Base-by-base conservation (phyloP, 2,797 vertebrate genomes). In the Sciurus carolinensis region DNA sequence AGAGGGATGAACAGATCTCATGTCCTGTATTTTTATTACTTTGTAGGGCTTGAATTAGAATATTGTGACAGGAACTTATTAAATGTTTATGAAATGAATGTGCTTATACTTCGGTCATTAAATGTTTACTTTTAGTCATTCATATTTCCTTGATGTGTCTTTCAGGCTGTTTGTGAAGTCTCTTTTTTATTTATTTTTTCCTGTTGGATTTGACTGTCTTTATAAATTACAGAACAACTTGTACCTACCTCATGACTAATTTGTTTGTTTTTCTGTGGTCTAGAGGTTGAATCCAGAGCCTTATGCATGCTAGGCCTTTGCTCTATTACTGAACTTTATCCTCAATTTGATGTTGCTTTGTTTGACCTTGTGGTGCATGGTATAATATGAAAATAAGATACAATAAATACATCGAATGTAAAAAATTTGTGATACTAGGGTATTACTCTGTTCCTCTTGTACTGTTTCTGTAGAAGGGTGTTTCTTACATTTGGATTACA, bases 61-160 rank as follows among this genome's bases (percentile, higher is more conserved):
- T 90, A 79, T 92, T 96, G 26, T 87, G 77, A 94, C 20, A 80
- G 33, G 82, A 62, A 47, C 50, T 95, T 93, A 90, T 79, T 93
- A 95, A 92, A 86, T 93, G 87, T 85, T 96, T 97, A 75, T 87
- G 66, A 84, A 86, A 71, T 92, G 30, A 96, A 85, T 36, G 36
- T 73, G 50, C 42, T 82, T 95, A 80, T 44, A 57, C 47, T 96
- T 94, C 86, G 64, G 57, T 24, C 62, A 59, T 95, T 93, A 97
- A 93, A 76, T 75, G 57, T 95, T 96, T 86, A 93, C 77, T 95
- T 94, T 75, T 89, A 71, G 92, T 59, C 76, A 79, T 80, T 93
- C 93, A 33, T 85, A 69, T 64, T 95, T 86, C 36, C 39, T 54
- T 90, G 42, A 66, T 96, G 57, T 89, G 86, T 54, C 69, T 96